Conservation (phyloP, 2,888 invertebrate genomes). For the Fragum sueziense region DNA sequence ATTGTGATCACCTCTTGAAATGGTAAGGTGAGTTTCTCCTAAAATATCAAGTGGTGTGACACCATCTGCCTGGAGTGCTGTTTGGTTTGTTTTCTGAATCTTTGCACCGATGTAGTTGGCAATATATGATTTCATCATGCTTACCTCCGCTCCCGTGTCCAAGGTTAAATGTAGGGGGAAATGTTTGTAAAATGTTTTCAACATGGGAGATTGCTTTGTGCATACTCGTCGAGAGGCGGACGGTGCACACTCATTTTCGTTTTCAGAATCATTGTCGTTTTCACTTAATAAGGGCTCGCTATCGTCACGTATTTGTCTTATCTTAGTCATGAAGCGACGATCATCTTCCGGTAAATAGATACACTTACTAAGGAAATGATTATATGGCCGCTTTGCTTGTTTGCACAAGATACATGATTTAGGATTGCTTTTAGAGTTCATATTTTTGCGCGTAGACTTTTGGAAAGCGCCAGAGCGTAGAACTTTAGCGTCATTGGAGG, state of each 20-base stretch:
- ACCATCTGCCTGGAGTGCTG: slow-evolving; percentile 57
- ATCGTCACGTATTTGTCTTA: background rate
- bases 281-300: background rate
- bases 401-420: slow-evolving; percentile 51
- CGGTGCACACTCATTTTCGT: background rate
- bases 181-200: slow-evolving; percentile 56
- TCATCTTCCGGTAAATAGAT: slow-evolving; percentile 15
- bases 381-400: slow-evolving; percentile 37
- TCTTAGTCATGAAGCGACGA: slow-evolving; percentile 2
- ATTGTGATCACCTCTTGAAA: slow-evolving; percentile 19
- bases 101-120: slow-evolving; percentile 42
- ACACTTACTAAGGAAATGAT: slow-evolving; percentile 24
- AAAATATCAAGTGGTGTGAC: slow-evolving; percentile 43
- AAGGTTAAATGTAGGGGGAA: slow-evolving; percentile 46
- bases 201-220: slow-evolving; percentile 49
- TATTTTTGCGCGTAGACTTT: background rate
- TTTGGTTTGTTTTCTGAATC: slow-evolving; percentile 44
- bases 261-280: background rate
- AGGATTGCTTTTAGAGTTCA: too few species aligned
- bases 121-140: slow-evolving; percentile 49
- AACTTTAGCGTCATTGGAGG: slow-evolving; percentile 36
- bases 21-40: slow-evolving; percentile 42
- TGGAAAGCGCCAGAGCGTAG: slow-evolving; percentile 1
- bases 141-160: slow-evolving; percentile 54
- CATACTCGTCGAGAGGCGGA: slow-evolving; percentile 41